These are phyloP conservation scores for Agonopterix alstromeriana DNA, from an alignment of 2,888 invertebrate genomes.

Conservation along the genomic window DNA sequence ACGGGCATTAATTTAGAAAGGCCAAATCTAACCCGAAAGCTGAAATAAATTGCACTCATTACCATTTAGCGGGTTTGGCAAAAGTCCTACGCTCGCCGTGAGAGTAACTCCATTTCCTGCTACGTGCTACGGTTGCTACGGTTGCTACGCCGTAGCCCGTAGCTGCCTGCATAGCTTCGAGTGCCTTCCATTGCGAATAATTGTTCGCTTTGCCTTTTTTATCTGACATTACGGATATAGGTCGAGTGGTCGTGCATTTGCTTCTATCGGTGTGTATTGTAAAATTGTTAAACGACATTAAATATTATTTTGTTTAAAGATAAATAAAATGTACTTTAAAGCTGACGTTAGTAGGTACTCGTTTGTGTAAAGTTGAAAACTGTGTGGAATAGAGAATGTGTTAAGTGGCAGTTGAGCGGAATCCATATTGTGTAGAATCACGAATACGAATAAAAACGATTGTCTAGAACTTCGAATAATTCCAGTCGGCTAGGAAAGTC, in stretches of 20 bases:
- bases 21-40: constrained; percentile 20
- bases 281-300: too few relatives aligned
- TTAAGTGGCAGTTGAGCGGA: too few relatives aligned
- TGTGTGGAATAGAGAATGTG: too few relatives aligned
- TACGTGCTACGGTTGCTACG: constrained; percentile 64
- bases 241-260: constrained; percentile 21
- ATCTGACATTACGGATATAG: constrained; percentile 34
- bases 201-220: constrained; percentile 37
- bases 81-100: constrained; percentile 48
- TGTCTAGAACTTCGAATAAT: too few relatives aligned
- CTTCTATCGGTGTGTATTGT: too few relatives aligned
- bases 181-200: constrained; percentile 49
- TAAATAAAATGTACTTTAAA: too few relatives aligned
- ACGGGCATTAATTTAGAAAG: constrained; percentile 3
- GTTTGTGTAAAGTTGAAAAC: too few relatives aligned
- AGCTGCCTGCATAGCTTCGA: constrained; percentile 43
- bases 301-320: too few relatives aligned
- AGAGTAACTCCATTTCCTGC: constrained; percentile 63
- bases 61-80: constrained; percentile 61
- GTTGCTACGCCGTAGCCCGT: constrained; percentile 44
- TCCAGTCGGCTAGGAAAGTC: too few relatives aligned
- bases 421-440: too few relatives aligned
- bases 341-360: too few relatives aligned
- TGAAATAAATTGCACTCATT: constrained; percentile 54
- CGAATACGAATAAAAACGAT: too few relatives aligned